Conservation (phyloP, 2,888 invertebrate species). For the Bimastos eiseni region DNA sequence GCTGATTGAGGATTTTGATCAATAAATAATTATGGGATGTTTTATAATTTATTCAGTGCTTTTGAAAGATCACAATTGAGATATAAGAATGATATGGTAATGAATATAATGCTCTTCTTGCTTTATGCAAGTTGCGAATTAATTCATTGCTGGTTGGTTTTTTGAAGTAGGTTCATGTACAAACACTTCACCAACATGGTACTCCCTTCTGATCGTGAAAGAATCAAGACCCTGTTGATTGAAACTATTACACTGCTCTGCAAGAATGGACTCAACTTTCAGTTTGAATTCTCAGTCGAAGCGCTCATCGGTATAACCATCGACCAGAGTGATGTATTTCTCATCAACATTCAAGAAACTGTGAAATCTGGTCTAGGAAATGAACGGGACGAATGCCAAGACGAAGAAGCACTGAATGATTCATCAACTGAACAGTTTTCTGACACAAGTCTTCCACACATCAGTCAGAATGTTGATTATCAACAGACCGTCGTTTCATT, state of each 20-base stretch:
- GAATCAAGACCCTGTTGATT: conserved; percentile 33
- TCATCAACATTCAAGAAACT: conserved; percentile 34
- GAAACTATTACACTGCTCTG: conserved; percentile 34
- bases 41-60: neutral
- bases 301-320: conserved; percentile 37
- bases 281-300: conserved; percentile 30
- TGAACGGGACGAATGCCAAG: neutral
- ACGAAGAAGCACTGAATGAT: neutral
- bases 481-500: neutral
- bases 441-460: neutral
- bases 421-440: conserved; percentile 1
- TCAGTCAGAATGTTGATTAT: neutral
- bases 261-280: conserved; percentile 35
- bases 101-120: neutral
- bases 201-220: conserved; percentile 23
- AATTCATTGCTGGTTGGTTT: neutral
- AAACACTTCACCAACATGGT: neutral
- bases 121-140: neutral
- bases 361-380: neutral
- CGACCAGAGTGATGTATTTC: conserved; percentile 32
- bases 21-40: neutral
- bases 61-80: neutral
- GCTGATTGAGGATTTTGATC: neutral
- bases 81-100: neutral
- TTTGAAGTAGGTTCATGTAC: neutral